Evolutionary conservation across 1,140 invertebrate genomes (phyloP).

Genomic region (Diploscapter pachys): DNA sequence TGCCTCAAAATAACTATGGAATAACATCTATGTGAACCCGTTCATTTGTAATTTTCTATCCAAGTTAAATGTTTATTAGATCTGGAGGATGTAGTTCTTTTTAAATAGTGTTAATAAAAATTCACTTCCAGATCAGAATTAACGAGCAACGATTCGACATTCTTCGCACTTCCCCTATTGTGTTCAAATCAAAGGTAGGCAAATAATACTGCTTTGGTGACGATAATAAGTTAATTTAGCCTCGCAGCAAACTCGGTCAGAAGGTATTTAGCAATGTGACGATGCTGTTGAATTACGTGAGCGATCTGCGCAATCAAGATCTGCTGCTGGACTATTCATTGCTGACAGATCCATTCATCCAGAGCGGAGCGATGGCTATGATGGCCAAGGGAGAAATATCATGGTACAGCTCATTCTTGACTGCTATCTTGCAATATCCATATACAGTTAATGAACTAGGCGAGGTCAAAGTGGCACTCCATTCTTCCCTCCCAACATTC

Average conservation of each 20-base stretch:
- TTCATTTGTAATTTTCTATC: too few species aligned
- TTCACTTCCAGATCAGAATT: conserved; percentile 43
- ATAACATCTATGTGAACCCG: too few species aligned
- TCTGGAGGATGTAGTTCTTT: too few species aligned
- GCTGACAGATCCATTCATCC: conserved; percentile 52
- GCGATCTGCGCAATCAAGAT: conserved; percentile 50
- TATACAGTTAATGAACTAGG: conserved; percentile 32
- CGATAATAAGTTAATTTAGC: background rate
- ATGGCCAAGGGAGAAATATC: conserved; percentile 55
- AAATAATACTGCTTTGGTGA: conserved; percentile 1
- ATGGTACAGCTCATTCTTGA: conserved; percentile 15
- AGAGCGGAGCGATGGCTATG: conserved; percentile 55
- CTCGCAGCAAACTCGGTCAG: conserved; percentile 4
- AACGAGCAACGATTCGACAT: conserved; percentile 55
- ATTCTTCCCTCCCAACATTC: conserved; percentile 55
- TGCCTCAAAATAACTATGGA: too few species aligned
- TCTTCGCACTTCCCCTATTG: conserved; percentile 50
- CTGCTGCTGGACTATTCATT: conserved; percentile 55
- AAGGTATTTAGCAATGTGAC: conserved; percentile 43
- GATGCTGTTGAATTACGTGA: conserved; percentile 51
- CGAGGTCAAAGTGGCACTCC: conserved; percentile 53
- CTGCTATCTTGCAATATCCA: background rate
- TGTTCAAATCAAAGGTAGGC: conserved; percentile 38
- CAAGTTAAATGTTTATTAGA: too few species aligned
- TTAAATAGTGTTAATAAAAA: too few species aligned